Evolutionary conservation across 1,140 invertebrate genomes (phyloP).

Genomic region (Oscheius sp.): DNA sequence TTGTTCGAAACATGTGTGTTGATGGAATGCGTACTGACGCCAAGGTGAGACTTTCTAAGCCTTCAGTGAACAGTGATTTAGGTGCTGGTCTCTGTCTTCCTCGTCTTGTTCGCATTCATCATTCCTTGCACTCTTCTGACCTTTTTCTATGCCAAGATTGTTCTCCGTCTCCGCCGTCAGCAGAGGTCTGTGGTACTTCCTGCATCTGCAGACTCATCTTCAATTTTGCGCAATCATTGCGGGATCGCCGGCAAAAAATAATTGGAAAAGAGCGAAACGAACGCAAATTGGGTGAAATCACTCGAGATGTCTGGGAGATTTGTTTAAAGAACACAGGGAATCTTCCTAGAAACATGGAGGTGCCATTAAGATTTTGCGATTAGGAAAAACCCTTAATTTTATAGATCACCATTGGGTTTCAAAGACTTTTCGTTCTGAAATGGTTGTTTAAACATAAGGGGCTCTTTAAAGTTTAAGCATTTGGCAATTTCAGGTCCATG

Average conservation of each 20-base stretch:
- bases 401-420: too few relatives aligned
- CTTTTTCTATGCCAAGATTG: slow-evolving; percentile 32
- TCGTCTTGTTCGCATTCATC: slow-evolving; percentile 25
- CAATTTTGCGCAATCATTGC: too few relatives aligned
- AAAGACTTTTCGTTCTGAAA: neutral
- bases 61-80: neutral
- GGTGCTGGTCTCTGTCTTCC: slow-evolving; percentile 10
- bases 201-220: too few relatives aligned
- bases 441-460: neutral
- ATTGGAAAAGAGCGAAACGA: too few relatives aligned
- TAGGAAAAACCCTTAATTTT: too few relatives aligned
- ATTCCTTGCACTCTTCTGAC: slow-evolving; percentile 25
- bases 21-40: slow-evolving; percentile 11
- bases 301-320: too few relatives aligned
- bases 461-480: neutral
- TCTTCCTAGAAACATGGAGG: too few relatives aligned
- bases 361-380: too few relatives aligned
- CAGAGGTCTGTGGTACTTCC: too few relatives aligned
- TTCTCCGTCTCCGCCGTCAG: slow-evolving; percentile 24
- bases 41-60: neutral
- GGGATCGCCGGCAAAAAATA: too few relatives aligned
- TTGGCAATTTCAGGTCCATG: slow-evolving; percentile 22
- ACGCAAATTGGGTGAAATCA: too few relatives aligned
- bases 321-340: too few relatives aligned
- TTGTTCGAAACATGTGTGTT: slow-evolving; percentile 18